Evolutionary conservation across 2,113 vertebrate genomes (phyloP).

Genomic region (Cromileptes altivelis): DNA sequence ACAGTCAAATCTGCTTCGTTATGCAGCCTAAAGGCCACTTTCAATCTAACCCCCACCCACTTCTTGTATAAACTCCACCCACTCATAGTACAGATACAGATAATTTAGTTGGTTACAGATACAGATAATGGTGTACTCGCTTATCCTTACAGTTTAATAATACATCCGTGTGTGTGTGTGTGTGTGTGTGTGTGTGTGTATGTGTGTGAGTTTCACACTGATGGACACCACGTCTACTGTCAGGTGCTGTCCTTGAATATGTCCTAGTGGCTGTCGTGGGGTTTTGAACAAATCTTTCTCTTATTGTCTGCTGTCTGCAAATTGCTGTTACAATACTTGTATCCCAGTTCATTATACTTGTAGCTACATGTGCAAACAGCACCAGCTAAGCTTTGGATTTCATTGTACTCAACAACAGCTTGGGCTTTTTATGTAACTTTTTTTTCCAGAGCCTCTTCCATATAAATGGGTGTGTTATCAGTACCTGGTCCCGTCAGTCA

Average conservation of each 20-base stretch:
- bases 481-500: neutral
- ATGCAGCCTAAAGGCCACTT: no score
- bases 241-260: neutral
- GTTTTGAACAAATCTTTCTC: neutral
- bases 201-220: neutral
- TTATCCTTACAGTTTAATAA: no score
- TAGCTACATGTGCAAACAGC: neutral
- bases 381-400: neutral
- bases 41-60: no score
- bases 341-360: neutral
- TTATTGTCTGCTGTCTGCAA: neutral
- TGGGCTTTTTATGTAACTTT: neutral
- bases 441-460: constrained; percentile 3
- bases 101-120: no score
- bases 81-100: no score
- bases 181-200: constrained; percentile 1
- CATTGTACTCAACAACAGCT: neutral
- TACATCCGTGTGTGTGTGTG: neutral
- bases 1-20: neutral
- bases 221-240: neutral
- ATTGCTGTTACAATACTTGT: neutral
- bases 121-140: no score
- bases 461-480: constrained; percentile 10
- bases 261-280: neutral
- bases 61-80: no score